Base-by-base conservation (phyloP, 1,140 invertebrate species). In the Drosophila mojavensis region DNA sequence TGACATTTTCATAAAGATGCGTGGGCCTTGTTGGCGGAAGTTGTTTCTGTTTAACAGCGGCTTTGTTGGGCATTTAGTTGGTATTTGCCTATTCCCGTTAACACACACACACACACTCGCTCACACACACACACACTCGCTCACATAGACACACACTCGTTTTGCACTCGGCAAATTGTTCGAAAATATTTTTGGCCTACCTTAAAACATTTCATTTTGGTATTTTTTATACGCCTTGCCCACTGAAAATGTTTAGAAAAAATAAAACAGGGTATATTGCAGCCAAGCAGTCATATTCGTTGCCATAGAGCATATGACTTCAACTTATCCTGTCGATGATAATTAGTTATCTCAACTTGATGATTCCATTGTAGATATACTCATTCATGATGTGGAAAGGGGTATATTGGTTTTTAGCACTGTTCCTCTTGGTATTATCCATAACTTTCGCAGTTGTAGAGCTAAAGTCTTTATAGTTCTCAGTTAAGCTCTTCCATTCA, bases 1-100 rank as follows among this genome's bases (percentile, higher is more conserved):
- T 88, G 83, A 86, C 83, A 86, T 88, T 88, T 86, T 88, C 88
- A 88, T 86, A 83, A 86, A 86, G 83, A 71, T 63, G 33, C 60
- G 60, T 17, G 48, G 17, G 43, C 10, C 61, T 36, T n/a, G 50
- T 48, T 39, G 47, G 47, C 28, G 26, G 3, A 10, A 30, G 17
- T 45, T 45, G 24, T 51, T 63, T 26, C 7, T 53, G 15, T 51
- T 45, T 5, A 15, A 36, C 5, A 15, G 43, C 43, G 45, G 41
- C n/a, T 47, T 7, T 20, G 17, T 5, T 48, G 20, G 81, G 60
- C 78, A 79, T 83, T 77, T 74, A 48, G 64, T 62, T 69, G 75
- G 54, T 62, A 70, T 77, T 77, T 51, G 51, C 33, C 55, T 41
- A 56, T 20, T 30, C 66, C 36, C 36, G 36, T 39, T 39, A 39